Evolutionary conservation across 1,140 invertebrate genomes (phyloP).

Genomic region (Triops longicaudatus): DNA sequence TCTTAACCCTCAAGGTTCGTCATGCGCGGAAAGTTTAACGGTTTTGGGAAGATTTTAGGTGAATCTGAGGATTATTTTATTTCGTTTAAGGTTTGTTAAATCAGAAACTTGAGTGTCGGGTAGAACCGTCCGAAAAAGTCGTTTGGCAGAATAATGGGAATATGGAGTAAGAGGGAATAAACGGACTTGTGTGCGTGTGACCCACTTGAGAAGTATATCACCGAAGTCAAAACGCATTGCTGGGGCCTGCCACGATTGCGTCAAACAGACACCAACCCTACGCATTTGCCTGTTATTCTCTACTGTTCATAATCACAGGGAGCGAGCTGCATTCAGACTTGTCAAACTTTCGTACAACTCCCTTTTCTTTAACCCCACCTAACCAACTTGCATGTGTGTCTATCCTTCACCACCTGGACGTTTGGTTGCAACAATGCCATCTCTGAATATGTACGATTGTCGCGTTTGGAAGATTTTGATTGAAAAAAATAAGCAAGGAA

Average conservation of each 20-base stretch:
- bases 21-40: not conserved
- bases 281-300: not conserved
- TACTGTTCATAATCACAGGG: not conserved
- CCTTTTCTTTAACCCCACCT: not conserved
- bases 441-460: not conserved
- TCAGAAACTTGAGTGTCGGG: not conserved
- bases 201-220: conserved; percentile 12
- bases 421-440: not conserved
- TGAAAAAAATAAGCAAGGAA: not conserved
- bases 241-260: not conserved
- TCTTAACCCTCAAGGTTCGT: not conserved
- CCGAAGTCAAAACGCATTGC: not conserved
- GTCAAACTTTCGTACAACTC: not conserved
- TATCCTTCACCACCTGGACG: conserved; percentile 3
- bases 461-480: not conserved
- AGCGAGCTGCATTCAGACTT: not conserved
- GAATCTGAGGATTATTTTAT: no score
- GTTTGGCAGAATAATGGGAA: not conserved
- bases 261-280: not conserved
- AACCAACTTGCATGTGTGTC: not conserved
- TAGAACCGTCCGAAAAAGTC: not conserved
- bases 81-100: not conserved
- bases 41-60: not conserved
- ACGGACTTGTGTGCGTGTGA: not conserved
- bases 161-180: not conserved